Percentiles rank a stretch among this genome's conserved stretches.
phyloP scores from a whole-genome alignment of 2,797 vertebrate species.

The Phrynocephalus vlangalii region DNA sequence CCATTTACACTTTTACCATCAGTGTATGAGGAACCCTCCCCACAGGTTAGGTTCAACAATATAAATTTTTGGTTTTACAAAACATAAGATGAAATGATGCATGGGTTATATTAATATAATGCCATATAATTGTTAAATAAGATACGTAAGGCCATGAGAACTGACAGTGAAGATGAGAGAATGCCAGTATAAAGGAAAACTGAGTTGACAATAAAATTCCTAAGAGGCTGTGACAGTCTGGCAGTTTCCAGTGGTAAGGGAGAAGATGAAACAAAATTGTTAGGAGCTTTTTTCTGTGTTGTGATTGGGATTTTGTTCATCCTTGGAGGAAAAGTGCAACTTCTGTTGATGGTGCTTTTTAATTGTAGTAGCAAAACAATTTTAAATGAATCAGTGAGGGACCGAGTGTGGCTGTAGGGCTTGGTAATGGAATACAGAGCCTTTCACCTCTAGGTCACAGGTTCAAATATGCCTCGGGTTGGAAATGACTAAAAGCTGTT shows the following conservation, averaged over 20 bases:
- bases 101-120: background rate
- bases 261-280: background rate
- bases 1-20: too few species aligned
- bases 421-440: conserved; percentile 49
- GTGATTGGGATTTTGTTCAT: conserved; percentile 1
- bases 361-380: background rate
- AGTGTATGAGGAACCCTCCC: background rate
- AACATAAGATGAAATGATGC: conserved; percentile 14
- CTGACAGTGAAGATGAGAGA: background rate
- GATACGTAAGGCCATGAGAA: background rate
- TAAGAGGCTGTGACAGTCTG: background rate
- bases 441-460: conserved; percentile 48
- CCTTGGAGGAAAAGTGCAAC: background rate
- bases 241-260: conserved; percentile 26
- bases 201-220: background rate
- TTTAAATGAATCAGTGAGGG: conserved; percentile 34
- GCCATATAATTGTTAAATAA: background rate
- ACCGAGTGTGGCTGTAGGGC: conserved; percentile 24
- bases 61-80: conserved; percentile 25
- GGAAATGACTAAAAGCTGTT: conserved; percentile 50
- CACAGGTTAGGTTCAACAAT: background rate
- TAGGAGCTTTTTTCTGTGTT: conserved; percentile 7
- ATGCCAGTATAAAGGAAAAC: background rate
- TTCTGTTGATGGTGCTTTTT: conserved; percentile 16
- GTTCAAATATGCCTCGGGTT: conserved; percentile 54